Evolutionary conservation across 2,888 invertebrate genomes (phyloP).

Genomic region (Cryptocheilus praepositus): DNA sequence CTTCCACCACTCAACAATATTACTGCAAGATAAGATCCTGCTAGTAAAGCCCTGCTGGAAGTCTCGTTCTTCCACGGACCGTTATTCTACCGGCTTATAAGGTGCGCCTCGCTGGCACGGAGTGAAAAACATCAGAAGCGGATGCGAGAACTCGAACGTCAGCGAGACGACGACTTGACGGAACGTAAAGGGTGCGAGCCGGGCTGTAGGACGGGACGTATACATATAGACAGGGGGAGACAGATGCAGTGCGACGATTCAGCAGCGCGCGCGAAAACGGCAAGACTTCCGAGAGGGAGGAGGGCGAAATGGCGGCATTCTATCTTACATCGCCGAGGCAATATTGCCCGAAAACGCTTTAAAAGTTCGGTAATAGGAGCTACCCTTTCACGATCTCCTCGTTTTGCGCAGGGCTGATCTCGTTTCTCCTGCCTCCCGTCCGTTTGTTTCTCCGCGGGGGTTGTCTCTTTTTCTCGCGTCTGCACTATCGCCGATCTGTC

Average conservation of each 20-base stretch:
- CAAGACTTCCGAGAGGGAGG: conserved; percentile 14
- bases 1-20: no score
- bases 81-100: conserved; percentile 31
- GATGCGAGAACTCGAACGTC: background rate
- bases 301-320: conserved; percentile 44
- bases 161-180: background rate
- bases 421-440: background rate
- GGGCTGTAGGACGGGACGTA: background rate
- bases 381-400: conserved; percentile 26
- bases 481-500: no score
- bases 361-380: conserved; percentile 61
- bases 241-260: conserved; percentile 18
- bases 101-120: conserved; percentile 3
- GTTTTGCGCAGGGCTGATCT: conserved; percentile 9
- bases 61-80: no score
- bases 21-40: no score
- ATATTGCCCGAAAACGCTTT: conserved; percentile 61
- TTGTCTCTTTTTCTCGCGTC: no score
- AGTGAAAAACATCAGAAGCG: conserved; percentile 22
- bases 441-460: no score
- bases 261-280: conserved; percentile 10
- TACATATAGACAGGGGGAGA: conserved; percentile 1
- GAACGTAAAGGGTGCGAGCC: background rate
- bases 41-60: no score
- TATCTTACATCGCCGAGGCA: conserved; percentile 54